These are phyloP conservation scores for Xenops minutus DNA, from an alignment of 2,797 vertebrate genomes.

Conservation along the genomic window DNA sequence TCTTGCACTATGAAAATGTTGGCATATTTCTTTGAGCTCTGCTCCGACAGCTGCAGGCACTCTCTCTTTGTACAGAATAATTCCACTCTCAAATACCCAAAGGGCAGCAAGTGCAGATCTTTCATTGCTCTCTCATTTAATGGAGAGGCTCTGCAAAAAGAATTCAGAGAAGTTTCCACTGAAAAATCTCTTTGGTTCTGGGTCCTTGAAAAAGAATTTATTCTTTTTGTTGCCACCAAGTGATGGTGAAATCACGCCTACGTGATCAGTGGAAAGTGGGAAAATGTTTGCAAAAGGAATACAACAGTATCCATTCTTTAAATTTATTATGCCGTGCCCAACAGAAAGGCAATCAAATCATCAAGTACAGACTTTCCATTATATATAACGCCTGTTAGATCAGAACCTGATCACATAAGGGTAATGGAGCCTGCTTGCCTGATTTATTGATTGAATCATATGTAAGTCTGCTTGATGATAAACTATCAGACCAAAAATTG, in stretches of 20 bases:
- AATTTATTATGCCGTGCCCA: background rate
- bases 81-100: constrained; percentile 15
- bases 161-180: constrained; percentile 34
- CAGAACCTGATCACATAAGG: background rate
- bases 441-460: background rate
- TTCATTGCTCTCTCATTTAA: constrained; percentile 16
- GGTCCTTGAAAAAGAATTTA: background rate
- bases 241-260: background rate
- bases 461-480: background rate
- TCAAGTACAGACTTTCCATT: background rate
- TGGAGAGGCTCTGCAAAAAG: constrained; percentile 1
- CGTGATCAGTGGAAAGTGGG: background rate
- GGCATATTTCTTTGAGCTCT: constrained; percentile 48
- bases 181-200: constrained; percentile 4
- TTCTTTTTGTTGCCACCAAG: background rate
- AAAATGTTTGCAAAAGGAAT: background rate
- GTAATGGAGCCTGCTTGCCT: background rate
- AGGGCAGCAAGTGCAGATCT: background rate
- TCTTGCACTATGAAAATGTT: constrained; percentile 70
- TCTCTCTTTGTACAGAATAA: constrained; percentile 56
- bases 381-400: background rate
- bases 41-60: constrained; percentile 70
- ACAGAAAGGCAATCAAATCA: background rate
- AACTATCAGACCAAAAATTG: background rate
- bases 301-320: background rate